Evolutionary conservation across 2,888 invertebrate species (phyloP).

Genomic region (Melinopterus prodromus): DNA sequence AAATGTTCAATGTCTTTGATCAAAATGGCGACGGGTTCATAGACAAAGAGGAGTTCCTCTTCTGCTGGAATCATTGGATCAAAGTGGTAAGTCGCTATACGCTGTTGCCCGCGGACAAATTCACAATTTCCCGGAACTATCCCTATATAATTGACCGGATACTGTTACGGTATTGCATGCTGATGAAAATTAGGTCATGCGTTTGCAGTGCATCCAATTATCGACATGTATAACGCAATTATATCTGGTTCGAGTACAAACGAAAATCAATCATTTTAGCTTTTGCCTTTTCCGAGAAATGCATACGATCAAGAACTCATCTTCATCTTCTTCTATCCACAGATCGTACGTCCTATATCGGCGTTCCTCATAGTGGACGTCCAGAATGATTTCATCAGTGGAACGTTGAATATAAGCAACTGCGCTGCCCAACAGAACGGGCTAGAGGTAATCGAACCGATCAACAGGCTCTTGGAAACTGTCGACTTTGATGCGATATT

Average conservation of each 20-base stretch:
- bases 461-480: slow-evolving; percentile 83
- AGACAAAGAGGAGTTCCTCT: slow-evolving; percentile 83
- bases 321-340: slow-evolving; percentile 42
- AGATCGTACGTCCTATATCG: slow-evolving; percentile 86
- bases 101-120: too few relatives aligned
- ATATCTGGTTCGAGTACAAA: not conserved
- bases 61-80: slow-evolving; percentile 92
- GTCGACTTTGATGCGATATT: slow-evolving; percentile 88
- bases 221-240: not conserved
- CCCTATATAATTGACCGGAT: not conserved
- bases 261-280: too few relatives aligned
- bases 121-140: not conserved
- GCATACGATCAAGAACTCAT: too few relatives aligned
- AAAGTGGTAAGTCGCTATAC: slow-evolving; percentile 72
- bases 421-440: slow-evolving; percentile 93
- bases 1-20: slow-evolving; percentile 85
- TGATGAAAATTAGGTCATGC: not conserved
- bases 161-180: not conserved
- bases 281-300: too few relatives aligned
- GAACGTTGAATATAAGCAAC: slow-evolving; percentile 91
- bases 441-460: slow-evolving; percentile 89
- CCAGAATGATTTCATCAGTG: slow-evolving; percentile 97
- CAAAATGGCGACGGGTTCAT: slow-evolving; percentile 78
- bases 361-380: slow-evolving; percentile 95
- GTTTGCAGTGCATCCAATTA: not conserved